These are phyloP conservation scores for Aleiodes testaceus DNA, from an alignment of 2,888 invertebrate species.

Conservation along the genomic window DNA sequence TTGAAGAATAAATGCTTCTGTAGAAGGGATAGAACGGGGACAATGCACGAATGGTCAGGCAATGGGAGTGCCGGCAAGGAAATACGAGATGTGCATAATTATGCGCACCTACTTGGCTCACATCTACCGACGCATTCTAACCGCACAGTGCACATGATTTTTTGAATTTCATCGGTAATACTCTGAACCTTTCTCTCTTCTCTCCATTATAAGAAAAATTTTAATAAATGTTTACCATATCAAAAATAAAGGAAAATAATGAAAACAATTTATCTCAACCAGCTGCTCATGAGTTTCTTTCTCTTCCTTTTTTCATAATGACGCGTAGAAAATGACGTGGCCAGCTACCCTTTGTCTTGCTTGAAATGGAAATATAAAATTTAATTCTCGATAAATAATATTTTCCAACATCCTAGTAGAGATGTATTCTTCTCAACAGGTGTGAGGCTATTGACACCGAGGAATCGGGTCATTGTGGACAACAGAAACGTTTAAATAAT, in stretches of 20 bases:
- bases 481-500: background rate
- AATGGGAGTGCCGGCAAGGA: constrained; percentile 34
- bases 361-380: no score
- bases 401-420: no score
- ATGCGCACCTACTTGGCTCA: constrained; percentile 43
- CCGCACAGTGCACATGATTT: constrained; percentile 4
- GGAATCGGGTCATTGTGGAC: constrained; percentile 6
- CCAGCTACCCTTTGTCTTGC: no score
- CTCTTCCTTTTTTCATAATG: no score
- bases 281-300: no score
- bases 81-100: constrained; percentile 50
- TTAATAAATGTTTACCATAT: no score
- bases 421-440: background rate
- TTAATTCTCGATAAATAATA: no score
- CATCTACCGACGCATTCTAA: constrained; percentile 18
- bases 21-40: constrained; percentile 6
- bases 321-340: no score
- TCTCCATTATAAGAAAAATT: no score
- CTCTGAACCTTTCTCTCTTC: no score
- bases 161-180: background rate
- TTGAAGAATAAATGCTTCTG: background rate
- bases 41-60: constrained; percentile 3
- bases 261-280: no score
- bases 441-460: constrained; percentile 10
- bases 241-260: no score